These are phyloP conservation scores for Sebastes oblongus DNA, from an alignment of 2,797 vertebrate genomes.

Conservation along the genomic window DNA sequence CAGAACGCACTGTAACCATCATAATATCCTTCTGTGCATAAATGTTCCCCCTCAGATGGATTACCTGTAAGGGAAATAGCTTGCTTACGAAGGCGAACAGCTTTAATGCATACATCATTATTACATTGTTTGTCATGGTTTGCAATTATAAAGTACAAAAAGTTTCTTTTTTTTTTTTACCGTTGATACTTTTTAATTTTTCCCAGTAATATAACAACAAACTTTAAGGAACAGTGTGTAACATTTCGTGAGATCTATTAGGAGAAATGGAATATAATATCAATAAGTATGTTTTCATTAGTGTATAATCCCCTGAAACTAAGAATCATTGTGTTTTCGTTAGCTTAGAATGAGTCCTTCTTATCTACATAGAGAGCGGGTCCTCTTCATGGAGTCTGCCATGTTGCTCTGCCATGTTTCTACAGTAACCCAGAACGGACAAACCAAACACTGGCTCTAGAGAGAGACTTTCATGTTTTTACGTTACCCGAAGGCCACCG, in stretches of 20 bases:
- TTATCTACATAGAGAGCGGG: fast-evolving
- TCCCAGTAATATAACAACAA: not conserved
- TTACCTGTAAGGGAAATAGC: not conserved
- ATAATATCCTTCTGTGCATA: not conserved
- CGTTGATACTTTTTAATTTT: not conserved
- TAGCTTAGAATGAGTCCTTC: too few species aligned
- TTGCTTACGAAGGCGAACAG: not conserved
- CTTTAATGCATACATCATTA: not conserved
- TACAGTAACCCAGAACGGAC: too few species aligned
- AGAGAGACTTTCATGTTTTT: not conserved
- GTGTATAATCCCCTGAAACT: too few species aligned
- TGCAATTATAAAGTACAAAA: not conserved
- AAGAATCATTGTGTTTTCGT: too few species aligned
- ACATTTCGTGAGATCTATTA: too few species aligned
- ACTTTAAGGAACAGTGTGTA: too few species aligned
- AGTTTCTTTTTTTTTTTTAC: not conserved
- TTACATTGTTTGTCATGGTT: not conserved
- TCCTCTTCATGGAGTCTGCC: too few species aligned
- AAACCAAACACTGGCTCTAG: too few species aligned
- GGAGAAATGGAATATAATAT: too few species aligned
- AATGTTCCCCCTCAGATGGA: not conserved
- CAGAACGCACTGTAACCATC: not conserved
- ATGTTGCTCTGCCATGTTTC: too few species aligned
- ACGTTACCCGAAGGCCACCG: fast-evolving
- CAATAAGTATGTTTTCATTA: too few species aligned